Conservation (phyloP, 2,113 vertebrate genomes). For the Jacana jacana region DNA sequence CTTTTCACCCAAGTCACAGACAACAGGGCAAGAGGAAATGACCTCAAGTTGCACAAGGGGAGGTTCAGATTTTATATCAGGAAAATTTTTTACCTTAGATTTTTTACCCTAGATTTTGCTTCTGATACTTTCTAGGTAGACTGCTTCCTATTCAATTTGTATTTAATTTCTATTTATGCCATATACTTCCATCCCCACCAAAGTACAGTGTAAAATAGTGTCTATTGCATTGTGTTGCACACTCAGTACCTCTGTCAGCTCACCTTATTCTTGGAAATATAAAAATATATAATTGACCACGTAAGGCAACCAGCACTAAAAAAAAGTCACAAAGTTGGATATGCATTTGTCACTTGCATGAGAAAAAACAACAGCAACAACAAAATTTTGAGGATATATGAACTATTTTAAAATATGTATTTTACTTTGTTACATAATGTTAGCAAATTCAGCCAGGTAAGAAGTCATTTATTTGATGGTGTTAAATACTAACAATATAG, state of each 20-base stretch:
- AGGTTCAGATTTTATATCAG: too few relatives aligned
- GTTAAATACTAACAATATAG: too few relatives aligned
- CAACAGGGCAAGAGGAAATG: too few relatives aligned
- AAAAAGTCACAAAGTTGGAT: not conserved
- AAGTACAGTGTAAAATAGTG: not conserved
- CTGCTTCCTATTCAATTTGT: not conserved
- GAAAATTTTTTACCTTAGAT: not conserved
- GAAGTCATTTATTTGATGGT: too few relatives aligned
- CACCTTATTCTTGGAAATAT: not conserved
- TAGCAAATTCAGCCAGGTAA: not conserved
- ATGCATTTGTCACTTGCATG: not conserved
- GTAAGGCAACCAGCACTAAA: not conserved
- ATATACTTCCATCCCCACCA: not conserved
- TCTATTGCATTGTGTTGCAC: not conserved
- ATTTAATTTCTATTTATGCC: not conserved
- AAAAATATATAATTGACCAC: not conserved
- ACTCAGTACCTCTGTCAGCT: not conserved
- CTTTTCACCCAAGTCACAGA: too few relatives aligned
- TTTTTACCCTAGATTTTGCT: not conserved
- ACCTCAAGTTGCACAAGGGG: too few relatives aligned
- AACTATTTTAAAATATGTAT: not conserved
- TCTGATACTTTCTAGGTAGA: not conserved
- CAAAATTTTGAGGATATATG: not conserved
- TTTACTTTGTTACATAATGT: not conserved
- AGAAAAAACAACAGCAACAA: not conserved